Percentiles rank a stretch among this genome's conserved stretches.
phyloP scores from a whole-genome alignment of 2,888 invertebrate species.

The Campoplex nolae region DNA sequence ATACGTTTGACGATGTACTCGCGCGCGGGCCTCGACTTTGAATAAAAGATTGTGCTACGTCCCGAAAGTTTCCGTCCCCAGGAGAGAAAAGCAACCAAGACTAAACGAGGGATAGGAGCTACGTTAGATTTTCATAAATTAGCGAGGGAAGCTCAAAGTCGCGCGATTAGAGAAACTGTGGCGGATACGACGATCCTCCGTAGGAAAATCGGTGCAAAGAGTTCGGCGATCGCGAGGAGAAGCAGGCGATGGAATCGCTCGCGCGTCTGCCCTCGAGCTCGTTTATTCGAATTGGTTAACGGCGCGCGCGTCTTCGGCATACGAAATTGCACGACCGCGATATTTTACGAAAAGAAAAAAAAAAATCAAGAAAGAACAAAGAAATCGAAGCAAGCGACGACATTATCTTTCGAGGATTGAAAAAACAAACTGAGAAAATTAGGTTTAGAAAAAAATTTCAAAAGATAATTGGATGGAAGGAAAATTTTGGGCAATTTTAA shows the following conservation, averaged over 20 bases:
- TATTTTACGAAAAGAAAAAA: background rate
- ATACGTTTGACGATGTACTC: slow-evolving; percentile 66
- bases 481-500: too few species aligned
- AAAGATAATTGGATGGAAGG: too few species aligned
- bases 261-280: slow-evolving; percentile 5
- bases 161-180: too few species aligned
- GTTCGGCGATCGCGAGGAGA: background rate
- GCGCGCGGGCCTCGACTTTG: slow-evolving; percentile 75
- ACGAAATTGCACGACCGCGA: background rate
- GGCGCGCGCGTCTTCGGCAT: slow-evolving; percentile 8
- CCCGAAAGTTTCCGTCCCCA: background rate
- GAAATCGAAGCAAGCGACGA: background rate
- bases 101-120: background rate
- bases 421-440: background rate
- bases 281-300: background rate
- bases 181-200: background rate
- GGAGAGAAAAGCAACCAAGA: background rate
- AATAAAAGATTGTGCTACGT: slow-evolving; percentile 65
- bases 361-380: background rate
- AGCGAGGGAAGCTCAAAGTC: background rate
- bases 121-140: background rate
- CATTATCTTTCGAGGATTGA: too few species aligned
- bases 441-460: too few species aligned
- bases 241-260: background rate
- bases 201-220: background rate